These are phyloP conservation scores for Procambarus clarkii DNA, from an alignment of 1,140 invertebrate genomes.

Conservation along the genomic window DNA sequence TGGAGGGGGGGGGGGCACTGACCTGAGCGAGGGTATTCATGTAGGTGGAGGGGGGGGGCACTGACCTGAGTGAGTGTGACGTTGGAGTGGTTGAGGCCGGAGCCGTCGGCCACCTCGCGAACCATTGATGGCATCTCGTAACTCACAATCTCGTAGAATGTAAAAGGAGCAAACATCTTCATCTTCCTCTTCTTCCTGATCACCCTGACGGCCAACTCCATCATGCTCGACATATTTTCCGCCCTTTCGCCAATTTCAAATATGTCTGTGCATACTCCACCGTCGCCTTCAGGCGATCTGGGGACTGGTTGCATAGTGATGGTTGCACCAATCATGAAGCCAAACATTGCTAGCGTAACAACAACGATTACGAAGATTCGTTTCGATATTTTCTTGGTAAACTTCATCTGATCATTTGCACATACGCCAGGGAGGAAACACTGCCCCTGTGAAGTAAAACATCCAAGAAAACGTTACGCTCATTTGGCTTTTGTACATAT, in stretches of 20 bases:
- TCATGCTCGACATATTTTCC: slow-evolving; percentile 8
- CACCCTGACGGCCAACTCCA: neutral
- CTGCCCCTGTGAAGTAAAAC: too few species aligned
- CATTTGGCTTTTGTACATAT: too few species aligned
- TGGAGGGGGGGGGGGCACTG: too few species aligned
- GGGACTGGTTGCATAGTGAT: neutral
- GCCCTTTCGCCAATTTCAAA: slow-evolving; percentile 18
- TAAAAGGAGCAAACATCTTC: neutral
- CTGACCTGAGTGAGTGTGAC: neutral
- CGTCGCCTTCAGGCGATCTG: neutral
- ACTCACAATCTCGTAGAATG: slow-evolving; percentile 1
- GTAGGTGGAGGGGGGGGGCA: too few species aligned
- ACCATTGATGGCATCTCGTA: neutral
- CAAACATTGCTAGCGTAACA: too few species aligned
- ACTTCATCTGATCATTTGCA: too few species aligned
- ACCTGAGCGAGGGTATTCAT: too few species aligned
- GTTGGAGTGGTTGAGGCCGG: slow-evolving; percentile 4
- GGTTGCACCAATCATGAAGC: neutral
- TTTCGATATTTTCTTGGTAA: too few species aligned
- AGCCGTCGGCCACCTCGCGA: neutral
- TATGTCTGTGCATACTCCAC: neutral
- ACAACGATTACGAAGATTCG: too few species aligned
- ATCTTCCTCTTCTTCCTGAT: neutral
- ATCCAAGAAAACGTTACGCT: too few species aligned
- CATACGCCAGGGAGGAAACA: too few species aligned